Base-by-base conservation (phyloP, 2,888 invertebrate genomes). In the Diplazon laetatorius region DNA sequence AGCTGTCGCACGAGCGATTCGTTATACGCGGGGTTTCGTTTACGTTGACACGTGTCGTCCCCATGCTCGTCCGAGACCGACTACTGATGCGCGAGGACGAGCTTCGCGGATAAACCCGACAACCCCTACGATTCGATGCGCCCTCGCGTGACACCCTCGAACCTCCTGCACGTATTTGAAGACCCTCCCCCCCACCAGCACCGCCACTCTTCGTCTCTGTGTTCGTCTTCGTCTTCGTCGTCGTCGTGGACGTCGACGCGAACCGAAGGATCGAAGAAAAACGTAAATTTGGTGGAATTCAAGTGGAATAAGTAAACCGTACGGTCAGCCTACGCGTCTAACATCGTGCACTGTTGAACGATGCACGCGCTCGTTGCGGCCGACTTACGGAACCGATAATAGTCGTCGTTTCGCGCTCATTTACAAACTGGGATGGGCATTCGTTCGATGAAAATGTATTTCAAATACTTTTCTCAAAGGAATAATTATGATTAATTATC, bases 61-160 rank as follows among this genome's bases (percentile, higher is more conserved):
- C 82, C 89, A 87, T 87, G 84, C 86, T 86, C 83, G 82, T 78
- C 84, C 82, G 85, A 83, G 77, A 85, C 84, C 86, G 84, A 88
- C 88, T 88, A 82, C 55, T 68, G 50, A 42, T 74, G 60, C 68
- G 44, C 63, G 63, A 71, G 46, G 50, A 46, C 52, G 57, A 25
- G 20, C 46, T 42, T 44, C 57, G 37, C 60, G 52, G 59, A 75
- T 71, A 76, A 78, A 59, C 66, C 68, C 55, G 46, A 55, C 69
- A 30, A 16, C 55, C 25, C 37, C 62, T 35, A 46, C 18, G 30
- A 35, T 22, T 37, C 35, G 65, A 50, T 42, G 72, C 60, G 73
- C 52, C 4, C 66, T 72, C 60, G 39, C 39, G n/a, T 48, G 57
- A 62, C 25, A 16, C 63, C 18, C 57, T 22, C 76, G 42, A 9